phyloP scores from a whole-genome alignment of 2,888 invertebrate genomes.

The Clusia tigrina region DNA sequence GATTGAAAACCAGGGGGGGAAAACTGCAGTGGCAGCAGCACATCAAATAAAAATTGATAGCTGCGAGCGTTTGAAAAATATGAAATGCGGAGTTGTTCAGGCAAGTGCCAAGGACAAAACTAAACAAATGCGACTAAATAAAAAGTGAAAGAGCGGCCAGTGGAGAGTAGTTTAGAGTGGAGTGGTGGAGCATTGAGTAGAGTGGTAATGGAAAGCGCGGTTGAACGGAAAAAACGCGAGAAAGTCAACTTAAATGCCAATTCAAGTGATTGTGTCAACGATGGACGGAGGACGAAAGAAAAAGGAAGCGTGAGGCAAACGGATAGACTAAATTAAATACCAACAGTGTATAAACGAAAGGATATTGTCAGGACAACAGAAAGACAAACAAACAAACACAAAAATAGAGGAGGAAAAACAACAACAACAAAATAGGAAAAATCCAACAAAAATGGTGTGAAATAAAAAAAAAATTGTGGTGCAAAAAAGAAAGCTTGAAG shows the following conservation, averaged over 20 bases:
- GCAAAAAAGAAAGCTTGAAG: too few species aligned
- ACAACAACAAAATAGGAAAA: too few species aligned
- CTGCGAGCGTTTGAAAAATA: background rate
- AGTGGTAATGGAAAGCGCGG: background rate
- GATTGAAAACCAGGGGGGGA: slow-evolving; percentile 9
- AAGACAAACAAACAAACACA: background rate
- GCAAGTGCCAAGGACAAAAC: slow-evolving; percentile 23
- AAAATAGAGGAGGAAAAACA: background rate
- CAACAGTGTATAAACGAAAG: background rate
- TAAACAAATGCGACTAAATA: slow-evolving; percentile 7
- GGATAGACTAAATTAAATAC: too few species aligned
- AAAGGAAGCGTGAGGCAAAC: background rate
- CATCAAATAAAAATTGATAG: background rate
- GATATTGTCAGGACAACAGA: background rate
- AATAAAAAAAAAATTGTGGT: too few species aligned
- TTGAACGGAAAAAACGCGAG: background rate
- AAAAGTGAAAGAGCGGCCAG: background rate
- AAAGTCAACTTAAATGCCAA: background rate
- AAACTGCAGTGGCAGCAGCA: background rate
- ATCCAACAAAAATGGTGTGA: too few species aligned
- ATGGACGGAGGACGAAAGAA: background rate
- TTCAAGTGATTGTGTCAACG: background rate
- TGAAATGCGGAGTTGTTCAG: background rate
- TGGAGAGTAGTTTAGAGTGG: too few species aligned
- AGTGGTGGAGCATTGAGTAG: too few species aligned